Evolutionary conservation across 2,888 invertebrate species (phyloP), one percentile per base, ranked within the genome.

Genomic region (Tipula unca): DNA sequence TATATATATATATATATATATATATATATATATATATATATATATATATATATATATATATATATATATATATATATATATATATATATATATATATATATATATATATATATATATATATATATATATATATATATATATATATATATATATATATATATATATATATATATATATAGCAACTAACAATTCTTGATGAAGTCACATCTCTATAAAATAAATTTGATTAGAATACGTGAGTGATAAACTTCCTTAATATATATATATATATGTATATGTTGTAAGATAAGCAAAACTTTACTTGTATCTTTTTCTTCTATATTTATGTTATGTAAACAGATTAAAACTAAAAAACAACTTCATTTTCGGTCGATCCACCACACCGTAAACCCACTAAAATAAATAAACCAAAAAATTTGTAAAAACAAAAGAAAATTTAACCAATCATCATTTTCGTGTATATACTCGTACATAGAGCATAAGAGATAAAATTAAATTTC

Each of bases 211-310:
- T 69, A 20, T 69, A 25, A 69, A 69, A 25, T 25, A 69, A 69
- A 69, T 69, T 69, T 69, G 69, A 69, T 69, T 69, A 69, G 69
- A 69, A 69, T 69, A 69, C 69, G 69, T 69, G 69, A 69, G 69
- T 69, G 20, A 69, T 69, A 69, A 69, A 69, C 69, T 69, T 69
- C 69, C 69, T 69, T 69, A 69, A 69, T 69, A 69, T 25, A 54
- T 54, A 54, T 13, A 17, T 48, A 48, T n/a, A 8, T 39, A 39
- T 39, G 1, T 39, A 10, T 39, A 39, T 10, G 1, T 39, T 69
- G 69, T 69, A 69, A 69, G 8, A 69, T 69, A 69, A 69, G 69
- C 69, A 69, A 69, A 69, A 69, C 69, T 14, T 69, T 69, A 25
- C 25, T 25, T 69, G 69, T 69, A 69, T 69, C 69, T 69, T 69